A percentile compares a stretch with the other conserved stretches of the same genome.
These are phyloP conservation scores for Sebastes jordani DNA, from an alignment of 2,797 vertebrate genomes.

Conservation along the genomic window DNA sequence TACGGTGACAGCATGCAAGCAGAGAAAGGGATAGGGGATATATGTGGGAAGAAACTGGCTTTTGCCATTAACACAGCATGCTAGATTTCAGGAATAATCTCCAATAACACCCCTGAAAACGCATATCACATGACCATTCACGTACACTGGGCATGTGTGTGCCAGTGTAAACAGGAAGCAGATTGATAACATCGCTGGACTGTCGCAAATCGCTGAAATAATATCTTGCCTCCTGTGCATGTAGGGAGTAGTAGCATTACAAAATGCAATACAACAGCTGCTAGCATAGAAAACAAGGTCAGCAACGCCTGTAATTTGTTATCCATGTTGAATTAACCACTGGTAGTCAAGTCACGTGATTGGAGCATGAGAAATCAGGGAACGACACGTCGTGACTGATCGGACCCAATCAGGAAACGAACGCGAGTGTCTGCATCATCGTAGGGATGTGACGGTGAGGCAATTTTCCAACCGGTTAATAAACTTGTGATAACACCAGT, in stretches of 20 bases:
- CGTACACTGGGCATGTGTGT: not conserved
- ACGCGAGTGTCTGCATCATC: not conserved
- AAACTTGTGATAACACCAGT: too few relatives aligned
- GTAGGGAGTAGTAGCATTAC: not conserved
- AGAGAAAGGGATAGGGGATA: not conserved
- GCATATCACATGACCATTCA: not conserved
- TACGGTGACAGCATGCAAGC: not conserved
- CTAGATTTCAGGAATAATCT: not conserved
- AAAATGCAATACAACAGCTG: not conserved
- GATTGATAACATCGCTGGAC: not conserved
- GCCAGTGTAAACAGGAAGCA: not conserved
- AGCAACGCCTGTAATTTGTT: not conserved
- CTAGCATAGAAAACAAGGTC: not conserved
- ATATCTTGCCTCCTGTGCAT: not conserved
- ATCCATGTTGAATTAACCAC: not conserved
- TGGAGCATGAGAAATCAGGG: not conserved
- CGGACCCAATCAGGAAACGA: not conserved
- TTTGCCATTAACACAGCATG: not conserved
- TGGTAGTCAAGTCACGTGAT: not conserved
- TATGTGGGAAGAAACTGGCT: not conserved
- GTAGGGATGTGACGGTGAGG: too few relatives aligned
- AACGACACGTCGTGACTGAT: not conserved
- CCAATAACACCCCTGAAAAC: accelerated
- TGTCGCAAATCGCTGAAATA: not conserved
- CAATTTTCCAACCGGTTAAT: too few relatives aligned